Evolutionary conservation across 2,797 vertebrate species (phyloP).

Genomic region (Spinus olivaceus): DNA sequence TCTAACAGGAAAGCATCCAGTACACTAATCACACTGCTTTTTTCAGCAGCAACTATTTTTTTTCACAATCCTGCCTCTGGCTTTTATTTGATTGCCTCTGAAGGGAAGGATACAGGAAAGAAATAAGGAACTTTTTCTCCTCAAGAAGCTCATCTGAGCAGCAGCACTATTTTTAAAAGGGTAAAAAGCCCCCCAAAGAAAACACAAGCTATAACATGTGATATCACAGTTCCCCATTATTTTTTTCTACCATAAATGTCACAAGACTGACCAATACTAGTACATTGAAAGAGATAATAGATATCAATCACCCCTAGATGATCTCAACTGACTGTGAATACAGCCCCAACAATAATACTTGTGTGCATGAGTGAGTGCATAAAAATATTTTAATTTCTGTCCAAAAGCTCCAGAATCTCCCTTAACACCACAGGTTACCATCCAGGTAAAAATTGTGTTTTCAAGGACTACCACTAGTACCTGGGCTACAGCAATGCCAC

Average conservation of each 20-base stretch:
- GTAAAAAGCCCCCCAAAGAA: not conserved
- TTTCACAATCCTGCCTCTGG: not conserved
- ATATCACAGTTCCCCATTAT: not conserved
- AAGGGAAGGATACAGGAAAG: not conserved
- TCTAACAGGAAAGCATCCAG: not conserved
- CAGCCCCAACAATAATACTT: not conserved
- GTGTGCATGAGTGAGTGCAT: too few species aligned
- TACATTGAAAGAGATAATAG: not conserved
- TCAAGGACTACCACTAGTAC: not conserved
- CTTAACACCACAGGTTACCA: not conserved
- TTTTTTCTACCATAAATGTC: not conserved
- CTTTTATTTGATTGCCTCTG: not conserved
- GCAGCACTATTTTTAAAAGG: not conserved
- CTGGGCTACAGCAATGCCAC: not conserved
- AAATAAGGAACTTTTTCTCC: not conserved
- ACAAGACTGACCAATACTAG: not conserved
- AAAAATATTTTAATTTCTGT: not conserved
- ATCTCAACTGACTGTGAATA: not conserved
- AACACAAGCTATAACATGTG: not conserved
- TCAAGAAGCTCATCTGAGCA: not conserved
- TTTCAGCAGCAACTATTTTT: constrained; percentile 5
- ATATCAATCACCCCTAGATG: not conserved
- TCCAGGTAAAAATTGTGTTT: not conserved
- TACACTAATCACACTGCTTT: not conserved
- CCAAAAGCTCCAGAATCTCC: not conserved